Percentiles rank a stretch among this genome's conserved stretches.
Evolutionary conservation across 2,113 vertebrate genomes (phyloP).

Genomic region (Oryctolagus cuniculus): DNA sequence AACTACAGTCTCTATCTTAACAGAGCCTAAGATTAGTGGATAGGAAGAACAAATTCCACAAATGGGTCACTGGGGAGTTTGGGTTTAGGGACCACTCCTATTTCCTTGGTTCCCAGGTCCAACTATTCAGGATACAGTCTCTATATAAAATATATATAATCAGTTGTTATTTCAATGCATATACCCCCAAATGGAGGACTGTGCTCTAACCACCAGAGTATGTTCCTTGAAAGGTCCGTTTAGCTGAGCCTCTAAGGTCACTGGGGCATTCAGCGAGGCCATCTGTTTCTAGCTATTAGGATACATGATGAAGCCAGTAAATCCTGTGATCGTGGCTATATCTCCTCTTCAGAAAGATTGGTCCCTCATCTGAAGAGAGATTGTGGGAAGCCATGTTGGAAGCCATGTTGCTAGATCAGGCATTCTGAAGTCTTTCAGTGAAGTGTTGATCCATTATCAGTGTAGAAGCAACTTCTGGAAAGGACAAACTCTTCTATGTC

Average conservation of each 20-base stretch:
- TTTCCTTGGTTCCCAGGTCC: background rate
- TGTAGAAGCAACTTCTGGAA: background rate
- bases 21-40: background rate
- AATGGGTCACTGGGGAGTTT: background rate
- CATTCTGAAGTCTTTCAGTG: background rate
- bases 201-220: background rate
- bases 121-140: background rate
- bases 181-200: background rate
- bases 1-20: background rate
- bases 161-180: background rate
- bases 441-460: background rate
- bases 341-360: background rate
- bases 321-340: background rate
- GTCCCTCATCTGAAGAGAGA: background rate
- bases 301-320: background rate
- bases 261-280: background rate
- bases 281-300: background rate
- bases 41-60: constrained; percentile 6
- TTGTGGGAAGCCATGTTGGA: background rate
- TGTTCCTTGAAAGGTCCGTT: background rate
- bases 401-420: background rate
- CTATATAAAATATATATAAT: background rate
- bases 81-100: background rate
- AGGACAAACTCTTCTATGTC: background rate
- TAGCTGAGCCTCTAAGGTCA: background rate